Conservation (phyloP, 2,888 invertebrate species). For the Platycheirus albimanus region DNA sequence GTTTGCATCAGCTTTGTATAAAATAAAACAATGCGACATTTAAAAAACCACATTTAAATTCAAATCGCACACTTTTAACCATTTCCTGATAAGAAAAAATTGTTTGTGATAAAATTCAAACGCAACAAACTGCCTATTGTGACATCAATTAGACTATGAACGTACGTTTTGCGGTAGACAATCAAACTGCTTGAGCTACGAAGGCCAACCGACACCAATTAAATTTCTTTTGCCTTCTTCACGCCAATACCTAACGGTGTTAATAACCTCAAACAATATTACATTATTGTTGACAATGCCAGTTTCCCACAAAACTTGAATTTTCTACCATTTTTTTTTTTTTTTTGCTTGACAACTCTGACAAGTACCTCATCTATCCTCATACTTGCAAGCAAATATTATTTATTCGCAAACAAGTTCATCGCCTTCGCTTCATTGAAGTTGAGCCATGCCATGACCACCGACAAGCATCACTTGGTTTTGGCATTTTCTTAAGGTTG, state of each 20-base stretch:
- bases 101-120: too few relatives aligned
- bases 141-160: conserved; percentile 12
- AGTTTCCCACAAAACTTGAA: conserved; percentile 41
- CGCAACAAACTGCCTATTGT: neutral
- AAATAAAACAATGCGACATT: too few relatives aligned
- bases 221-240: conserved; percentile 28
- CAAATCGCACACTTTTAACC: conserved; percentile 18
- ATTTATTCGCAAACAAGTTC: conserved; percentile 40
- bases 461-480: conserved; percentile 43
- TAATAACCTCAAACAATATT: conserved; percentile 63
- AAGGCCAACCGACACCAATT: conserved; percentile 33
- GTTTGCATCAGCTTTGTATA: too few relatives aligned
- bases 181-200: neutral
- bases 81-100: neutral
- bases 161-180: neutral
- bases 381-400: neutral
- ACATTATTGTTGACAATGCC: conserved; percentile 44
- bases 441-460: conserved; percentile 4
- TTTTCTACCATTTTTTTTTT: conserved; percentile 4
- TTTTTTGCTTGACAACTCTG: too few relatives aligned
- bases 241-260: conserved; percentile 21
- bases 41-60: too few relatives aligned
- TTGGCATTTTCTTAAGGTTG: conserved; percentile 3
- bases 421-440: conserved; percentile 62
- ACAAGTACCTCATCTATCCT: neutral